Evolutionary conservation across 2,797 vertebrate species (phyloP).

Genomic region (Pipistrellus pygmaeus): DNA sequence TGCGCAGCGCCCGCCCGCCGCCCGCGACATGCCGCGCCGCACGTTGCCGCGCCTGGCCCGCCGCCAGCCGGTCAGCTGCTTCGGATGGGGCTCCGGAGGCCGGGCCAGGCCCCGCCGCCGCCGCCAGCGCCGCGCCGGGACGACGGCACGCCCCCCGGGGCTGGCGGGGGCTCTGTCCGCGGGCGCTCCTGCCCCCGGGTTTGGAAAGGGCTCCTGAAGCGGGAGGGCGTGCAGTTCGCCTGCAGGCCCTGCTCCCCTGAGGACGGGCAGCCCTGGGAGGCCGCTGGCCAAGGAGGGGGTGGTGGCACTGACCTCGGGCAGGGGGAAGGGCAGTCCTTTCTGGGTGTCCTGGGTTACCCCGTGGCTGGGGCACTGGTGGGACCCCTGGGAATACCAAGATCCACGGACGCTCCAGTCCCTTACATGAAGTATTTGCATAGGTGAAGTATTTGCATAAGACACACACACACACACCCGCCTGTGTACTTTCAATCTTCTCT

Average conservation of each 20-base stretch:
- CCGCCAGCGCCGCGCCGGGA: constrained; percentile 66
- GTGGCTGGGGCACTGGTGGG: neutral
- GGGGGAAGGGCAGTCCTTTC: neutral
- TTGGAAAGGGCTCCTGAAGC: neutral
- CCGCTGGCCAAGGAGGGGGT: neutral
- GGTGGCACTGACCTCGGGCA: constrained; percentile 9
- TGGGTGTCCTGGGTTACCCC: neutral
- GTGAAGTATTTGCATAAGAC: neutral
- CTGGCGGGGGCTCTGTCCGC: constrained; percentile 42
- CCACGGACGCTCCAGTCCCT: neutral
- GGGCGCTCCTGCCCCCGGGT: neutral
- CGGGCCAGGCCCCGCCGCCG: constrained; percentile 70
- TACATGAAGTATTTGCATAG: too few species aligned
- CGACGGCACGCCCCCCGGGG: constrained; percentile 67
- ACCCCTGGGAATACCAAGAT: neutral
- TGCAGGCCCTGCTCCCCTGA: neutral
- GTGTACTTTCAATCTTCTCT: neutral
- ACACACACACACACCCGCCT: neutral
- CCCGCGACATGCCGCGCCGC: constrained; percentile 88
- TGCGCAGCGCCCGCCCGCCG: constrained; percentile 72
- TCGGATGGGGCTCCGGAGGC: constrained; percentile 70
- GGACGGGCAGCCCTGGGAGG: neutral
- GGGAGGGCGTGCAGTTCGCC: neutral
- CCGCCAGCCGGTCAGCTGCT: constrained; percentile 89
- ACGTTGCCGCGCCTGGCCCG: constrained; percentile 86